A percentile compares a stretch with the other conserved stretches of the same genome.
Evolutionary conservation across 1,140 invertebrate species (phyloP).

Genomic region (Drosophila auraria): DNA sequence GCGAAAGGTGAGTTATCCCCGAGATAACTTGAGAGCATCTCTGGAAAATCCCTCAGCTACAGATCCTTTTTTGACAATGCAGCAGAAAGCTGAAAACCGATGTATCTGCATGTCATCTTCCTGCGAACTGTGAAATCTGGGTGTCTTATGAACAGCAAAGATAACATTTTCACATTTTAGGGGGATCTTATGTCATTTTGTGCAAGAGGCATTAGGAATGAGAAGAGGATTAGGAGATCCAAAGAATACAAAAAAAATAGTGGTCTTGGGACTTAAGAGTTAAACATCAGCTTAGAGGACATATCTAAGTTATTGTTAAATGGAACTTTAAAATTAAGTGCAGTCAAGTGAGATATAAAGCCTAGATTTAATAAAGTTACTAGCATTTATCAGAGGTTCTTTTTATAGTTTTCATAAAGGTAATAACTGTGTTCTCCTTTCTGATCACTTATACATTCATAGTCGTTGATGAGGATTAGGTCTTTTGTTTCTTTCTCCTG

Average conservation of each 20-base stretch:
- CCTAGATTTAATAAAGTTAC: too few relatives aligned
- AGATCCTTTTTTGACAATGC: conserved; percentile 13
- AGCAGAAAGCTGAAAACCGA: conserved; percentile 7
- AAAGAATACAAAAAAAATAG: neutral
- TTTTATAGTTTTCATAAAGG: too few relatives aligned
- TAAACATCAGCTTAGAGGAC: neutral
- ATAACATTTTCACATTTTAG: conserved; percentile 1
- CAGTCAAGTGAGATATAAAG: neutral
- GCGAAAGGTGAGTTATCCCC: conserved; percentile 21
- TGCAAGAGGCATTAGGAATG: neutral
- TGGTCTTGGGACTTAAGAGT: too few relatives aligned
- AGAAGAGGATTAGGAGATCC: neutral
- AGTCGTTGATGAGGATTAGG: too few relatives aligned
- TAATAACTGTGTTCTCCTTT: too few relatives aligned
- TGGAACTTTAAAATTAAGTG: neutral
- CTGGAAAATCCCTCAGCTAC: conserved; percentile 2
- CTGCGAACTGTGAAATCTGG: conserved; percentile 21
- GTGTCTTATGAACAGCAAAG: conserved; percentile 3
- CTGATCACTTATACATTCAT: neutral
- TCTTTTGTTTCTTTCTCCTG: neutral
- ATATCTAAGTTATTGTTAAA: neutral
- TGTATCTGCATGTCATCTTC: conserved; percentile 24
- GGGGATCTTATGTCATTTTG: conserved; percentile 5
- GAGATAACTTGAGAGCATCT: conserved; percentile 12
- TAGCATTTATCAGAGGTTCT: too few relatives aligned